A percentile compares a stretch with the other conserved stretches of the same genome.
Evolutionary conservation across 1,140 invertebrate genomes (phyloP).

Genomic region (Psix sp.): DNA sequence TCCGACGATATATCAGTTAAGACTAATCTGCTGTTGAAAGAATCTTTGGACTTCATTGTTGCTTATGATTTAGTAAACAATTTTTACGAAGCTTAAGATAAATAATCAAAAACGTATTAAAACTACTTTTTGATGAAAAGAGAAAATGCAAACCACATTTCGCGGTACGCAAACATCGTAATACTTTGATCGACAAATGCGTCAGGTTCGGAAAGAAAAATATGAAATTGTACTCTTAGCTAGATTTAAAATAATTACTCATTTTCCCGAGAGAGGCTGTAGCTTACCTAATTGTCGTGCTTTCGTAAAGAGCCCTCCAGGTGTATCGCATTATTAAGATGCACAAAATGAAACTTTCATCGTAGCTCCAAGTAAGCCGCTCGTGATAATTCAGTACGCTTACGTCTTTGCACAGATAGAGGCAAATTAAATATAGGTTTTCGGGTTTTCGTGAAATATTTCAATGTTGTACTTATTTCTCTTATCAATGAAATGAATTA

Average conservation of each 20-base stretch:
- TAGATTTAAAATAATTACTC: slow-evolving; percentile 50
- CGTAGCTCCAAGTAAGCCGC: slow-evolving; percentile 35
- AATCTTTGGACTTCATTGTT: too few species aligned
- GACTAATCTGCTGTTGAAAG: slow-evolving; percentile 11
- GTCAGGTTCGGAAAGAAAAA: slow-evolving; percentile 28
- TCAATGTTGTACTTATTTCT: too few species aligned
- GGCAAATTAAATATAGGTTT: slow-evolving; percentile 33
- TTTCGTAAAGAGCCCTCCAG: slow-evolving; percentile 48
- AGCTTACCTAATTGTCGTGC: slow-evolving; percentile 51
- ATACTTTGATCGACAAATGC: slow-evolving; percentile 24
- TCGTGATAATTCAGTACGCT: slow-evolving; percentile 28
- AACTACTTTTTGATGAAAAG: too few species aligned
- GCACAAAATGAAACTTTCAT: slow-evolving; percentile 54
- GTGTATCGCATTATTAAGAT: slow-evolving; percentile 48
- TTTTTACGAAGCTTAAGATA: too few species aligned
- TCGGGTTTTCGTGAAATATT: too few species aligned
- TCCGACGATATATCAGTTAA: slow-evolving; percentile 13
- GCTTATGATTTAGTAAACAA: too few species aligned
- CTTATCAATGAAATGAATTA: too few species aligned
- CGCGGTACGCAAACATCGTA: too few species aligned
- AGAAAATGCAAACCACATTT: too few species aligned
- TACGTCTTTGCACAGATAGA: slow-evolving; percentile 1
- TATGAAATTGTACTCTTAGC: slow-evolving; percentile 31
- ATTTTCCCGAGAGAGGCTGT: slow-evolving; percentile 29
- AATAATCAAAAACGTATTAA: too few species aligned